These are phyloP conservation scores for Cavia porcellus DNA, from an alignment of 2,113 vertebrate species.

Conservation along the genomic window DNA sequence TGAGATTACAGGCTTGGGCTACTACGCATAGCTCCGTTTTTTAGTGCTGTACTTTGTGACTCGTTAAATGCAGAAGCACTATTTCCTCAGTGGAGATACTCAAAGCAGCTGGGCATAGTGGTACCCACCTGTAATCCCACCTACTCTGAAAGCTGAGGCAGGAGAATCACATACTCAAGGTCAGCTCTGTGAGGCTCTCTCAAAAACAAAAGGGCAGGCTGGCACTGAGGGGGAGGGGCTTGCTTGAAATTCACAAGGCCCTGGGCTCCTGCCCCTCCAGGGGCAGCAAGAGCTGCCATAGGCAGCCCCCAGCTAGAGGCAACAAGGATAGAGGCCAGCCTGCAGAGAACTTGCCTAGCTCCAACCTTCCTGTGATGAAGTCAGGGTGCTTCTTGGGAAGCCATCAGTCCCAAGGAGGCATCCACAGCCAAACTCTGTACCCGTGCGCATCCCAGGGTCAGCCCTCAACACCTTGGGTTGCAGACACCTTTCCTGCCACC, in stretches of 20 bases:
- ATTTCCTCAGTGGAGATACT: constrained; percentile 8
- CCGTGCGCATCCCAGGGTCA: constrained; percentile 15
- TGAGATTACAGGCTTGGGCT: not conserved
- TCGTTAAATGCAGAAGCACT: not conserved
- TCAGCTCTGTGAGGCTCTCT: not conserved
- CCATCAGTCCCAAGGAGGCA: not conserved
- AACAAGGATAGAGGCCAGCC: not conserved
- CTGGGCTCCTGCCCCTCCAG: not conserved
- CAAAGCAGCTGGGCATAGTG: not conserved
- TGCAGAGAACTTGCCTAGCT: not conserved
- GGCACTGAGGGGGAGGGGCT: not conserved
- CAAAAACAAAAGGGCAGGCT: not conserved
- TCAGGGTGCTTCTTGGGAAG: not conserved
- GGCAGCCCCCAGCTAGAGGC: not conserved
- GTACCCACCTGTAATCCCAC: not conserved
- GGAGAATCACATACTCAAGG: not conserved
- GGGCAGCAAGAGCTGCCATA: not conserved
- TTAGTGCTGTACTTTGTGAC: not conserved
- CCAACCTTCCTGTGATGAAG: not conserved
- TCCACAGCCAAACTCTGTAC: not conserved
- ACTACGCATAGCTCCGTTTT: not conserved
- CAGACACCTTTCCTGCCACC: not conserved
- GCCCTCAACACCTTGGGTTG: not conserved
- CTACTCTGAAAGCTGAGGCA: not conserved
- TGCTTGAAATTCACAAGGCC: not conserved